phyloP scores from a whole-genome alignment of 2,888 invertebrate genomes.

The Drosophila pegasa region DNA sequence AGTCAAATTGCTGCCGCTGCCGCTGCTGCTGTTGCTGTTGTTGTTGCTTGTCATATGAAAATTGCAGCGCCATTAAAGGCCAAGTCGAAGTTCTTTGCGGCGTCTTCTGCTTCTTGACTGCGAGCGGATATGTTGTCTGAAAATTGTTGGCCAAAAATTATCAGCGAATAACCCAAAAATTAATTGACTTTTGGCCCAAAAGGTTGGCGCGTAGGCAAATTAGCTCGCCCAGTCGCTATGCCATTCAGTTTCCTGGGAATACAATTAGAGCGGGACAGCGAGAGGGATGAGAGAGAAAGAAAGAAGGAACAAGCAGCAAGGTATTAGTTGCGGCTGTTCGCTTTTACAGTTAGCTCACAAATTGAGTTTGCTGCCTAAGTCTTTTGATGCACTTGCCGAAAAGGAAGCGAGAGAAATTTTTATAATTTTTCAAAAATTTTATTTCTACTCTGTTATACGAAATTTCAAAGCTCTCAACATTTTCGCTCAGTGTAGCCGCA shows the following conservation, averaged over 20 bases:
- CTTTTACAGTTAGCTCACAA: constrained; percentile 72
- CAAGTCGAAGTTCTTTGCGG: neutral
- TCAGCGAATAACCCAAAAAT: constrained; percentile 63
- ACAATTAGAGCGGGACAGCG: constrained; percentile 59
- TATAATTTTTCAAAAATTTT: no score
- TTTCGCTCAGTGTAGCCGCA: constrained; percentile 15
- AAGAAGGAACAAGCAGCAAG: constrained; percentile 13
- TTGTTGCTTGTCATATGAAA: constrained; percentile 75
- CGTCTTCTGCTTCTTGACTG: neutral
- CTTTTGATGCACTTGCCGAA: constrained; percentile 8
- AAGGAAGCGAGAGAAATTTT: neutral
- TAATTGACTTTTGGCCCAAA: constrained; percentile 71
- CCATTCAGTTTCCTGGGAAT: constrained; percentile 68
- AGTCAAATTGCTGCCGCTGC: constrained; percentile 64
- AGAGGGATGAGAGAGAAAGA: neutral
- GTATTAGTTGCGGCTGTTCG: constrained; percentile 57
- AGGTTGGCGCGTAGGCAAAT: constrained; percentile 72
- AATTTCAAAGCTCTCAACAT: neutral
- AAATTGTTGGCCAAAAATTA: constrained; percentile 70
- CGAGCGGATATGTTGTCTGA: constrained; percentile 75
- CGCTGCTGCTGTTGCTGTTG: constrained; percentile 52
- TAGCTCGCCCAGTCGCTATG: constrained; percentile 44
- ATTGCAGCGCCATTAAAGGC: constrained; percentile 74
- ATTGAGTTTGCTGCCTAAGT: constrained; percentile 61
- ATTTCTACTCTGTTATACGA: neutral